Evolutionary conservation across 2,888 invertebrate species (phyloP), one percentile per base, ranked within the genome.

Genomic region (Limulus polyphemus): DNA sequence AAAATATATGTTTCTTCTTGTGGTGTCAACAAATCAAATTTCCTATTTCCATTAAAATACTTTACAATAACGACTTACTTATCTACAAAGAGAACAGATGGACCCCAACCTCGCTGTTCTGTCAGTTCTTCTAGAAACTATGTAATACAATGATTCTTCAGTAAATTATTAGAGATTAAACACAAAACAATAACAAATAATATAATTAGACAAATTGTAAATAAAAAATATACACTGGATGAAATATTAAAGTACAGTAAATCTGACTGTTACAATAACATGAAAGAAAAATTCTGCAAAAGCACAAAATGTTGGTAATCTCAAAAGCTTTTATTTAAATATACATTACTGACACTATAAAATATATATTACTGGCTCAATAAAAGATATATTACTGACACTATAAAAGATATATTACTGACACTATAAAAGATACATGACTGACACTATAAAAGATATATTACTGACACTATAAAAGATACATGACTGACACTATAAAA

Each of bases 21-120:
- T 47, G 13, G 56, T n/a, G n/a, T 63, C 47, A 17, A 12, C 32
- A 61, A 32, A 32, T 32, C 32, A 32, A 32, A 32, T 32, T 57
- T 70, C 65, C 65, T 48, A 51, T 14, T 32, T 7, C 32, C 32
- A 32, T 57, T 48, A 17, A 50, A 50, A 48, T 48, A 47, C 12
- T 55, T 54, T 56, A 12, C 13, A 12, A 32, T 54, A 57, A 46
- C 63, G 57, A 75, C 86, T 81, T 83, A 90, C 86, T 86, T 87
- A 77, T 98, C 93, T 59, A 98, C 82, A 78, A 99, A 86, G 0
- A 99, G 79, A 12, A 94, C 92, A 11, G 97, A 93, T 51, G 92
- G 88, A 12, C 99, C 99, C 99, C 99, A 99, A 74, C 87, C 86
- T 69, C 98, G 82, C 55, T 83, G 81, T 70, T 88, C 86, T 48